Conservation (phyloP, 2,888 invertebrate species). For the Drosophila buzzatii region DNA sequence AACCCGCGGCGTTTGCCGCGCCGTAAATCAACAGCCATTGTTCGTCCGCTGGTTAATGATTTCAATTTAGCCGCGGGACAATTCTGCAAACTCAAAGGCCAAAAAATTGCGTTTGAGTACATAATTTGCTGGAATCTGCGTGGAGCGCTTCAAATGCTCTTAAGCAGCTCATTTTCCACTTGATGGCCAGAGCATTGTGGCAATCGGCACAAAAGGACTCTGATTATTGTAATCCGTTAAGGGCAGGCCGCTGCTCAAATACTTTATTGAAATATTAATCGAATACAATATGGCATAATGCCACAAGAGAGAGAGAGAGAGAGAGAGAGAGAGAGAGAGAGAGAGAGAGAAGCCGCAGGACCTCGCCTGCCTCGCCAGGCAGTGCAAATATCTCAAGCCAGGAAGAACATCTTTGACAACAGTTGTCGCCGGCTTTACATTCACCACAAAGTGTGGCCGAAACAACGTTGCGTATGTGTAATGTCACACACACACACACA, state of each 20-base stretch:
- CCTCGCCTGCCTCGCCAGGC: neutral
- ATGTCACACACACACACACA: constrained; percentile 51
- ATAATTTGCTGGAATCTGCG: constrained; percentile 39
- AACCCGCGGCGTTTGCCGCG: too few species aligned
- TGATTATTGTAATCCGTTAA: constrained; percentile 73
- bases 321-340: too few species aligned
- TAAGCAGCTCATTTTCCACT: constrained; percentile 14
- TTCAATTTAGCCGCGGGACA: constrained; percentile 41
- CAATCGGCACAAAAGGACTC: constrained; percentile 52
- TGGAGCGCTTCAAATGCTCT: constrained; percentile 13
- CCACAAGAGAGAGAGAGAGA: too few species aligned
- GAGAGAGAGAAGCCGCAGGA: neutral
- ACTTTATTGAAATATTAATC: constrained; percentile 79
- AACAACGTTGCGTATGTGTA: constrained; percentile 67
- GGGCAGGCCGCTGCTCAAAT: constrained; percentile 57
- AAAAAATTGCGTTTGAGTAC: constrained; percentile 30
- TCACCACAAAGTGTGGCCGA: too few species aligned
- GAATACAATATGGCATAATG: constrained; percentile 66
- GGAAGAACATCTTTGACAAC: constrained; percentile 17
- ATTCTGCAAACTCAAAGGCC: constrained; percentile 29
- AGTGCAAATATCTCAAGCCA: constrained; percentile 3
- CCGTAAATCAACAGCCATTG: constrained; percentile 66
- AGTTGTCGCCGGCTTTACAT: too few species aligned
- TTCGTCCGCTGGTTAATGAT: constrained; percentile 55
- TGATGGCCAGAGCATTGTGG: constrained; percentile 36